Percentiles rank a stretch among this genome's conserved stretches.
These are phyloP conservation scores for Pangasianodon gigas DNA, from an alignment of 2,113 vertebrate species.

Conservation along the genomic window DNA sequence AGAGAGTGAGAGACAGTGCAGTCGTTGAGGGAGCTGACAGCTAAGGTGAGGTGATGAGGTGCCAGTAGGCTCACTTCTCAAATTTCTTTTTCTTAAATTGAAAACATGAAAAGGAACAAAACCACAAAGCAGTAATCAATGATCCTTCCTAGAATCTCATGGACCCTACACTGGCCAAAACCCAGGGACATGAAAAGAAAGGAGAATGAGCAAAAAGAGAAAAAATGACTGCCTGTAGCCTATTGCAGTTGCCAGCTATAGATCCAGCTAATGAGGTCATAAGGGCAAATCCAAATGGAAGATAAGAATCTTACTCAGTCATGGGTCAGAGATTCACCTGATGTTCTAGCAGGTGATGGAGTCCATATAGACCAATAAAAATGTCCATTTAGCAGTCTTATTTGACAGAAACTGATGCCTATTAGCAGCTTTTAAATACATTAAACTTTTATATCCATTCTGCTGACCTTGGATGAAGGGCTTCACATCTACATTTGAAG, in stretches of 20 bases:
- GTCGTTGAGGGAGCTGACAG: background rate
- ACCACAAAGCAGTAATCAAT: conserved; percentile 36
- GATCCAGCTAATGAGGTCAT: conserved; percentile 19
- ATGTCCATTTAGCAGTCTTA: background rate
- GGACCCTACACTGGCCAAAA: background rate
- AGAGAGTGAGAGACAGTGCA: background rate
- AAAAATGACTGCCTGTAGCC: background rate
- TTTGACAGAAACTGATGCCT: background rate
- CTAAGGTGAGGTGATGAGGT: background rate
- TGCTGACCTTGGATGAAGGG: conserved; percentile 6
- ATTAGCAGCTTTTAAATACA: conserved; percentile 34
- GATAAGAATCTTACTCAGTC: conserved; percentile 5
- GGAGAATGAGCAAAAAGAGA: background rate
- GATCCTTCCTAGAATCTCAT: background rate
- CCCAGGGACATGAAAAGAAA: background rate
- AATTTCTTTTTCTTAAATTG: conserved; percentile 1
- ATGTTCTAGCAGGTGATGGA: conserved; percentile 34
- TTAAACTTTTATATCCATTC: background rate
- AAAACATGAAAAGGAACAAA: conserved; percentile 34
- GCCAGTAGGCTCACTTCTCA: background rate
- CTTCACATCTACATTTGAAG: conserved; percentile 13
- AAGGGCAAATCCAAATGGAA: conserved; percentile 26
- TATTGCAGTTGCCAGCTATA: conserved; percentile 4
- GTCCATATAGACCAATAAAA: conserved; percentile 27
- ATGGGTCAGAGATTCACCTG: conserved; percentile 33